Base-by-base conservation (phyloP, 2,797 vertebrate species). In the Periophthalmus magnuspinnatus region DNA sequence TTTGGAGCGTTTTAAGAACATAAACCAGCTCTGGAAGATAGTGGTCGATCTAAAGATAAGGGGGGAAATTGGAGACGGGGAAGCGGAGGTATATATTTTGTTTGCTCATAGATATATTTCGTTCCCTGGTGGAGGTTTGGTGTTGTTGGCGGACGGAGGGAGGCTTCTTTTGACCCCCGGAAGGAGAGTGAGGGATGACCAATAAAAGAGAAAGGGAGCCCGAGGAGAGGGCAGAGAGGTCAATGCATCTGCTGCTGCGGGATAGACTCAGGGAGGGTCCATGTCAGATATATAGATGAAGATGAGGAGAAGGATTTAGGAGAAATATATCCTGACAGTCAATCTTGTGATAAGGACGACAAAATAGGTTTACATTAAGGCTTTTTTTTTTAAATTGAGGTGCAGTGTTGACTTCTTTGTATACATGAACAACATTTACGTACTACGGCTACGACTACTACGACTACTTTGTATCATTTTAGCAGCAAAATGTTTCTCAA, bases 261-360 rank as follows among this genome's bases (percentile, higher is more conserved):
- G 68, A 75, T 78, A 64, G 77, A 61, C 63, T 77, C 59, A 68
- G 14, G 54, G 64, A 78, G 71, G 69, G 68, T 70, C 59, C 75
- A 47, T 75, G 78, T 76, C 48, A 48, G 52, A 45, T 71, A 69
- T 54, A 72, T 50, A 72, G 77, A 57, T 57, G 71, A 80, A 77
- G 67, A 41, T 63, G 74, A 79, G 64, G 24, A 54, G 57, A 76
- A 62, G 47, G 21, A 2, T 69, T 81, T 60, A 55, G 66, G 73
- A 57, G 65, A 67, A 72, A 77, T 78, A 82, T 67, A 73, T 38
- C 63, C 28, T 58, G 74, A 80, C 72, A 81, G 65, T 75, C 69
- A 50, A 69, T 73, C 55, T 69, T 78, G 75, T 81, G 81, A 81
- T 74, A 71, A 45, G 41, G 5, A 5, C 34, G 13, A 5, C 34